Conservation (phyloP, 2,113 vertebrate genomes). For the Neogobius melanostomus region DNA sequence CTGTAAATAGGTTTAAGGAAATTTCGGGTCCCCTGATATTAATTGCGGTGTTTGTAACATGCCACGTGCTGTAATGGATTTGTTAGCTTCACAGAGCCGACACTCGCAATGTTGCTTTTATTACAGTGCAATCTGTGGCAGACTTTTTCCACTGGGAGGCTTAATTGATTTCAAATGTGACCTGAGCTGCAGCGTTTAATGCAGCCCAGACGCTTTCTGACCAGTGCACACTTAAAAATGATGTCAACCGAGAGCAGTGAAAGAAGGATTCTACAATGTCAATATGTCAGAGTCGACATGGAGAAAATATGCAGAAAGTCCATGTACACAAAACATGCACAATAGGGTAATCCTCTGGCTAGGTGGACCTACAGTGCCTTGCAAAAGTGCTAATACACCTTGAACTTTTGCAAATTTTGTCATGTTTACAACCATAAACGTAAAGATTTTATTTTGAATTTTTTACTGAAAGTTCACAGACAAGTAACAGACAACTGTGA, state of each 20-base stretch:
- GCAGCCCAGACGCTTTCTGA: constrained; percentile 45
- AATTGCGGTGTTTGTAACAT: constrained; percentile 64
- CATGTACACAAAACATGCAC: too few species aligned
- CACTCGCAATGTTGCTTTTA: constrained; percentile 66
- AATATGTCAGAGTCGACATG: too few species aligned
- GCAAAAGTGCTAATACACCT: too few species aligned
- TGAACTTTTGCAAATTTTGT: too few species aligned
- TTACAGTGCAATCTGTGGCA: constrained; percentile 66
- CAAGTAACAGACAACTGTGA: too few species aligned
- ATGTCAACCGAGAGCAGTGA: background rate
- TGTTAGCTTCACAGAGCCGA: constrained; percentile 56
- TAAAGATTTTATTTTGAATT: too few species aligned
- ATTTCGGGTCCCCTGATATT: constrained; percentile 49
- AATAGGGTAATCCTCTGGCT: too few species aligned
- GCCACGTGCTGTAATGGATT: constrained; percentile 61
- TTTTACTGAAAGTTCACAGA: too few species aligned
- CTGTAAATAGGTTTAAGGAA: constrained; percentile 41
- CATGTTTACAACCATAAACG: too few species aligned
- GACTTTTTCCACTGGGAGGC: constrained; percentile 27
- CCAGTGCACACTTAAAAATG: constrained; percentile 20
- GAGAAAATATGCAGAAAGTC: too few species aligned
- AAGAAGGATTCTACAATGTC: too few species aligned
- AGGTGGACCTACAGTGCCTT: too few species aligned
- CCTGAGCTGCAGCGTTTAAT: constrained; percentile 58
- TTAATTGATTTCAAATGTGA: constrained; percentile 75